phyloP scores from a whole-genome alignment of 2,888 invertebrate species.

The Drosophila mayaguana region DNA sequence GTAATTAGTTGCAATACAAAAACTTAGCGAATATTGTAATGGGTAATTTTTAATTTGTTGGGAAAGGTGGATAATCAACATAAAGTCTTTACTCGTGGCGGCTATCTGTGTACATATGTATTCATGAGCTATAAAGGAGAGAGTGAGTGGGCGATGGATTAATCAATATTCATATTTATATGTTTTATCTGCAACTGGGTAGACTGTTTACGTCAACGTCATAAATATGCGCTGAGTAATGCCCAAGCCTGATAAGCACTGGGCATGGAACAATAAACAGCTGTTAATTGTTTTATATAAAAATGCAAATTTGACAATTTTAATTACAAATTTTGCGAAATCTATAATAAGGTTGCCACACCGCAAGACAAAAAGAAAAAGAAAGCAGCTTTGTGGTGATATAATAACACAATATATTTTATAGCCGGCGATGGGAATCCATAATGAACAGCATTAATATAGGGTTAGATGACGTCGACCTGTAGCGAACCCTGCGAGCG shows the following conservation, averaged over 20 bases:
- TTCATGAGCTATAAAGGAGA: not conserved
- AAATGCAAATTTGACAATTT: conserved; percentile 61
- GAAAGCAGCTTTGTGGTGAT: conserved; percentile 71
- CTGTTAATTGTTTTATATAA: conserved; percentile 53
- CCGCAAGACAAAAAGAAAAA: conserved; percentile 35
- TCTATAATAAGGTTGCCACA: conserved; percentile 15
- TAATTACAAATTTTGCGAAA: conserved; percentile 41
- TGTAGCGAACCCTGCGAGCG: conserved; percentile 18
- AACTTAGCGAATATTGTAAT: conserved; percentile 1
- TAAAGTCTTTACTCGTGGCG: conserved; percentile 2
- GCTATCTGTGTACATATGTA: conserved; percentile 24
- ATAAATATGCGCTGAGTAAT: conserved; percentile 44
- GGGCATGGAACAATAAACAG: conserved; percentile 34
- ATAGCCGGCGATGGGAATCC: conserved; percentile 57
- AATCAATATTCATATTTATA: conserved; percentile 28
- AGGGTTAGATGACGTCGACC: conserved; percentile 49
- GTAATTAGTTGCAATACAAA: conserved; percentile 49
- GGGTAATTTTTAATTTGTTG: conserved; percentile 21
- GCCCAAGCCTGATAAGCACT: conserved; percentile 55
- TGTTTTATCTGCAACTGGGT: conserved; percentile 4
- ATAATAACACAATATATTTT: conserved; percentile 66
- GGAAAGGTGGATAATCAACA: not conserved
- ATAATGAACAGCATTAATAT: conserved; percentile 42
- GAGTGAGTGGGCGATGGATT: not conserved
- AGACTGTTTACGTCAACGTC: conserved; percentile 53